Base-by-base conservation (phyloP, 2,888 invertebrate genomes). In the Clepsis dumicolana region DNA sequence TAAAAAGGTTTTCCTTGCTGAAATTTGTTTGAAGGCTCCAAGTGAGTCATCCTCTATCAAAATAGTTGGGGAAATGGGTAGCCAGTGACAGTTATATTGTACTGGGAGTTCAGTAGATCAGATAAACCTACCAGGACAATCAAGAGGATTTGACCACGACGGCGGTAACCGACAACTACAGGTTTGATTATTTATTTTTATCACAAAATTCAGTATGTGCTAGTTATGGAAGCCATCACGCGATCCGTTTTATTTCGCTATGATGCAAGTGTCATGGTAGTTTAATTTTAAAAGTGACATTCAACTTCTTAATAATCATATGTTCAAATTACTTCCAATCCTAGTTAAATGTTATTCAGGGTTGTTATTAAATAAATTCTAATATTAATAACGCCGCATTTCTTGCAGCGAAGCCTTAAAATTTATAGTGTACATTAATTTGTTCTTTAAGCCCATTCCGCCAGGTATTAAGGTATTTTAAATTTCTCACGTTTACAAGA, bases 351-450 rank as follows among this genome's bases (percentile, higher is more conserved):
- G 21, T 57, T 35, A 35, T 1, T 10, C 21, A 25, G 29, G 21
- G 4, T 14, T n/a, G 18, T 44, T 21, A 56, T 35, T 35, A 56
- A 56, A 56, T 35, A 56, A 18, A 18, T 35, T 32, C 14, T 21
- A 35, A 56, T 56, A 56, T 35, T 21, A 56, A 56, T 56, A 25
- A 60, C 60, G 16, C 25, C 60, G 60, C 44, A 60, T 60, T 60
- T 24, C 65, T 54, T 25, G 29, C 48, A 25, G 57, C 18, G 8
- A 18, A 12, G 32, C 35, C 32, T 48, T 29, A 41, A 38, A 44
- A 66, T 61, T 60, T 60, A 66, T 66, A 61, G 65, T 32, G 10
- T 4, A 27, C 63, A 67, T 62, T 50, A 67, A 54, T 67, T 50
- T 56, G 10, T 8, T 38, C 56, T 32, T 35, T 57, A 63, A 67